Base-by-base conservation (phyloP, 2,113 vertebrate genomes). In the Acrocephalus arundinaceus region DNA sequence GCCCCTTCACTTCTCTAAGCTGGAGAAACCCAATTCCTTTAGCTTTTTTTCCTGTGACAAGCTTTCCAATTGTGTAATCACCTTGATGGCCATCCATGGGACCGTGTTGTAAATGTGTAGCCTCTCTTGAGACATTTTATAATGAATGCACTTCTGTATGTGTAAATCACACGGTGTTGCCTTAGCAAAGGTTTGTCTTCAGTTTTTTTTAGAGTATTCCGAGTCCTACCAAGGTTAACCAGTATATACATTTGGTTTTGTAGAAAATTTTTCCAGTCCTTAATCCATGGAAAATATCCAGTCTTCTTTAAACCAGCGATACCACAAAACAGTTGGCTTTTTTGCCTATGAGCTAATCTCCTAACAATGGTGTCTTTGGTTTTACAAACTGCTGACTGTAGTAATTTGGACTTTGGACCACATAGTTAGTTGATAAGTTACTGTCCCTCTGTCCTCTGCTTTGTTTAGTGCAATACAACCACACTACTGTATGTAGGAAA, bases 381-480 rank as follows among this genome's bases (percentile, higher is more conserved):
- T 97, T 97, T 85, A n/a, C 79, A 95, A 92, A 95, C 89, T 94
- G 94, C 96, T 92, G 93, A 96, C 58, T 54, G 70, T 55, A 89
- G 85, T 49, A 72, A 65, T 75, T 89, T 91, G n/a, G 72, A 78
- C 41, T 85, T 86, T 92, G 48, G 80, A 70, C 87, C 31, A 51
- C 48, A 72, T 83, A 75, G 55, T 39, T 91, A 93, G 94, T 91
- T 97, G 96, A 97, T 96, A 97, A 98, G 77, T 95, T 93, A 87
- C 68, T 78, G n/a, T 90, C 77, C 71, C 43, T 88, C 84, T 76
- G 57, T 86, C 68, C 55, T 95, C 45, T 51, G 55, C 90, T 95
- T 94, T 94, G 22, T 72, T 74, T 85, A 83, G 68, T 88, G 31
- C 33, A 61, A 90, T 92, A 79, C 54, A 93, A 39, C 59, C 83